These are phyloP conservation scores for Gallinago solitaria DNA, from an alignment of 2,797 vertebrate genomes.

Conservation along the genomic window DNA sequence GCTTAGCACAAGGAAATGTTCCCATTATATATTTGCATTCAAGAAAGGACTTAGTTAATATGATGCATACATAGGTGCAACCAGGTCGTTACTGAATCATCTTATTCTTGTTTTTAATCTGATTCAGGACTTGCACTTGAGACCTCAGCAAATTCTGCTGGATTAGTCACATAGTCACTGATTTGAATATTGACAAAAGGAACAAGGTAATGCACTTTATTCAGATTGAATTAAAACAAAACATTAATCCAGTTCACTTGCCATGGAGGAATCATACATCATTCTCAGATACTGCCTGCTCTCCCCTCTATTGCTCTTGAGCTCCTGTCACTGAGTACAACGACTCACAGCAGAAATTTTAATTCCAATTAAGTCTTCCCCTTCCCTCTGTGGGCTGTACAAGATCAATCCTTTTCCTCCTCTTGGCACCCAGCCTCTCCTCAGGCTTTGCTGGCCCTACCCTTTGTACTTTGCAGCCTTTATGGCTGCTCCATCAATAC, in stretches of 20 bases:
- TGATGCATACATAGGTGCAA: constrained; percentile 21
- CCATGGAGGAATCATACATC: neutral
- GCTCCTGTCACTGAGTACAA: neutral
- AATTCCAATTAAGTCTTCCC: neutral
- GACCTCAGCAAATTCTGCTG: neutral
- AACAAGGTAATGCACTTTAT: neutral
- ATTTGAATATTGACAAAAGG: neutral
- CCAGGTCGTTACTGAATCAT: constrained; percentile 1
- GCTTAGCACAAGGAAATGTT: constrained; percentile 7
- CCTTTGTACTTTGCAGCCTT: neutral
- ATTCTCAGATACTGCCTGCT: neutral
- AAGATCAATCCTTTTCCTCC: neutral
- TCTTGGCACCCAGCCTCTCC: neutral
- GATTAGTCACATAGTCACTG: neutral
- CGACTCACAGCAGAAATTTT: neutral
- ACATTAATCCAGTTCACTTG: neutral
- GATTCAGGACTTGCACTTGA: neutral
- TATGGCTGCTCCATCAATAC: neutral
- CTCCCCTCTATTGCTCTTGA: neutral
- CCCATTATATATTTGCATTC: neutral
- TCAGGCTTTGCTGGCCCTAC: neutral
- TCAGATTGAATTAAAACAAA: neutral
- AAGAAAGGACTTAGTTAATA: neutral
- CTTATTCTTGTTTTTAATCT: neutral
- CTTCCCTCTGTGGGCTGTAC: neutral